phyloP scores from a whole-genome alignment of 2,113 vertebrate genomes.

The Abramis brama region DNA sequence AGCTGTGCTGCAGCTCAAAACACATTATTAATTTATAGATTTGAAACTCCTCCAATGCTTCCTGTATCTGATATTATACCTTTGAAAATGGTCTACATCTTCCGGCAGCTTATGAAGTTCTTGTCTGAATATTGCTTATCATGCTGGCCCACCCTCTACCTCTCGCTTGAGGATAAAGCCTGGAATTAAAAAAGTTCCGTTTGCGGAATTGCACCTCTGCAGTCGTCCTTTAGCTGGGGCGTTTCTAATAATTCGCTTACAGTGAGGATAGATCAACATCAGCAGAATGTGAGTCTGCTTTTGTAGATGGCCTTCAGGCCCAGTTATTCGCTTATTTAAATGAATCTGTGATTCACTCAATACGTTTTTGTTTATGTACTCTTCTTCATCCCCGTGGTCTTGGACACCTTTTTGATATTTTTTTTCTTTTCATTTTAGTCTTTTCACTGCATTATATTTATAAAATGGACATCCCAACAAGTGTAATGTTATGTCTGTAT shows the following conservation, averaged over 20 bases:
- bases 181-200: constrained; percentile 52
- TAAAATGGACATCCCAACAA: neutral
- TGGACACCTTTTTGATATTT: neutral
- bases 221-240: constrained; percentile 53
- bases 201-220: constrained; percentile 31
- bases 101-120: constrained; percentile 63
- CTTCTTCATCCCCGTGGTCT: neutral
- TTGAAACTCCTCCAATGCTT: constrained; percentile 70
- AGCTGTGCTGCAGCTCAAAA: constrained; percentile 69
- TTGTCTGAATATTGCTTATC: constrained; percentile 65
- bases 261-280: constrained; percentile 50
- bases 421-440: neutral
- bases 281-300: constrained; percentile 14
- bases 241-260: constrained; percentile 54
- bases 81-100: constrained; percentile 66
- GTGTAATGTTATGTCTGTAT: neutral
- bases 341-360: neutral
- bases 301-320: neutral
- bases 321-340: constrained; percentile 24
- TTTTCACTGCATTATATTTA: neutral
- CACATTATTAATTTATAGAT: constrained; percentile 78
- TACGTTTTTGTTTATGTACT: neutral
- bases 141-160: constrained; percentile 59
- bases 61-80: constrained; percentile 70
- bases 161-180: constrained; percentile 56